A percentile compares a stretch with the other conserved stretches of the same genome.
Conservation (phyloP, 2,888 invertebrate species). For the Thera obeliscata region DNA sequence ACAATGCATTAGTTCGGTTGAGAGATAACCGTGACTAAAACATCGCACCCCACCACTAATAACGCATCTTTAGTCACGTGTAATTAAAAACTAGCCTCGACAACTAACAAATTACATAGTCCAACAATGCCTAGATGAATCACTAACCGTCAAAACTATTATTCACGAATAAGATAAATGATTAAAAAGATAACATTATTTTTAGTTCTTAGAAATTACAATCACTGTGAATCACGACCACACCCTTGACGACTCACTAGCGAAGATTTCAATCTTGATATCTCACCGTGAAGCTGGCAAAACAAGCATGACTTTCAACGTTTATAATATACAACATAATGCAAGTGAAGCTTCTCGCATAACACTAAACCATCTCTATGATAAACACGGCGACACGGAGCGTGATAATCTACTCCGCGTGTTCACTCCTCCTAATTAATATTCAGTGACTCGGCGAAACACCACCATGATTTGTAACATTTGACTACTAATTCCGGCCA, state of each 20-base stretch:
- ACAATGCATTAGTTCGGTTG: constrained; percentile 54
- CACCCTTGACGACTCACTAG: constrained; percentile 75
- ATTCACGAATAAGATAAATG: constrained; percentile 64
- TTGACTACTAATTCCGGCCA: constrained; percentile 60
- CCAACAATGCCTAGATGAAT: constrained; percentile 64
- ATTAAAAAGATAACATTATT: constrained; percentile 69
- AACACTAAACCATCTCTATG: constrained; percentile 68
- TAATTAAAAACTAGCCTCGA: constrained; percentile 82
- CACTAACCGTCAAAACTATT: constrained; percentile 73
- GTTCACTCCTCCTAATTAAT: constrained; percentile 74
- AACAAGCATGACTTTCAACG: constrained; percentile 69
- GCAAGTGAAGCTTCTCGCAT: constrained; percentile 57
- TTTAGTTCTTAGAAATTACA: constrained; percentile 68
- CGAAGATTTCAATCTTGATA: constrained; percentile 69
- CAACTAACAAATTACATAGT: constrained; percentile 74
- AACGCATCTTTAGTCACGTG: constrained; percentile 76
- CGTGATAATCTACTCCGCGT: constrained; percentile 50
- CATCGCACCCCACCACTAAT: constrained; percentile 71
- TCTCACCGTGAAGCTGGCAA: constrained; percentile 67
- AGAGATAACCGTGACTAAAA: constrained; percentile 71
- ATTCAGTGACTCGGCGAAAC: constrained; percentile 73
- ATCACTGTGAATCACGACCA: constrained; percentile 69
- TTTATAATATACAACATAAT: constrained; percentile 60
- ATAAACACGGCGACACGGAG: constrained; percentile 61
- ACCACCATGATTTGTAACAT: constrained; percentile 50